Base-by-base conservation (phyloP, 2,113 vertebrate species). In the Chamaetylas fuelleborni region DNA sequence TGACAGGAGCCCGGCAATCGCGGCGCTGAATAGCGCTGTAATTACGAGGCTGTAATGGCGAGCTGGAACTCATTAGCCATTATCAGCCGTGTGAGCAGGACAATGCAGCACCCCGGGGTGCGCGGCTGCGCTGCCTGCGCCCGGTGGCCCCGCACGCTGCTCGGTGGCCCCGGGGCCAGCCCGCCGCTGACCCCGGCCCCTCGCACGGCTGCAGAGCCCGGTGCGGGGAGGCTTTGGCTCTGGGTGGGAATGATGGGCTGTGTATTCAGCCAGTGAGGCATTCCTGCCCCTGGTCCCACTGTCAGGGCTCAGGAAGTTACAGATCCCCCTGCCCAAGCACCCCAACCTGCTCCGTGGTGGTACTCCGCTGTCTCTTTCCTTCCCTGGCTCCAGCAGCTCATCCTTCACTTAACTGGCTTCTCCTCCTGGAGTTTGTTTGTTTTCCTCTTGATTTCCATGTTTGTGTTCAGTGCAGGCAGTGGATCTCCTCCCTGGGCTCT, bases 11-110 rank as follows among this genome's bases (percentile, higher is more conserved):
- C 81, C 17, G 88, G 91, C 95, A 88, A 92, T 90, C 92, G 74
- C 81, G 66, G 60, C 6, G 50, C 93, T 95, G 94, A 97, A 97
- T 95, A 96, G 96, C 65, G 34, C 76, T 47, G 93, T 92, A 94
- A 95, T 97, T 97, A 93, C 26, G 79, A 12, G 91, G 85, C 93
- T 93, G 8, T 91, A 90, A 87, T 93, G 93, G 95, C 61, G 86
- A 94, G 81, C 91, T 83, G 96, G 92, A 92, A 80, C 91, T 97
- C 89, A 96, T 97, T 96, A 96, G 92, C 94, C 95, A 97, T 95
- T 95, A 95, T 92, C 95, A 96, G 96, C 94, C 90, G 6, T 45
- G 95, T 89, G 87, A 95, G 90, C 42, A 5, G 91, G 89, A 93
- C 92, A 92, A 93, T 76, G 89, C 54, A 82, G 88, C 92, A 88